phyloP scores from a whole-genome alignment of 2,797 vertebrate species.

The Crax fasciolata region DNA sequence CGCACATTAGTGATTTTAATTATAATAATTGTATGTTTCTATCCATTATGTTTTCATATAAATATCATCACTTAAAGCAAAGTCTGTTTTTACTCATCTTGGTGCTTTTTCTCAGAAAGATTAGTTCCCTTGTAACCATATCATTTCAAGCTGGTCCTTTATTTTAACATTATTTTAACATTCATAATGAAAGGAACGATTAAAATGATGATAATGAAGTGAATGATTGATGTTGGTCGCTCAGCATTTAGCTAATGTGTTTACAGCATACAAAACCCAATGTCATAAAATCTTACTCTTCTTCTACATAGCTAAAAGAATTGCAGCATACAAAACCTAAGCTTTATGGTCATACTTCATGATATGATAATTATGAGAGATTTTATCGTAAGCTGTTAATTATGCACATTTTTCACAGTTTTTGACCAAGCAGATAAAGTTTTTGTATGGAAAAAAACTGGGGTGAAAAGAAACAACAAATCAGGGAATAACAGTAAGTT shows the following conservation, averaged over 20 bases:
- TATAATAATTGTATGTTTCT: neutral
- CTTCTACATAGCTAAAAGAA: neutral
- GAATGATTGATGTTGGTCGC: neutral
- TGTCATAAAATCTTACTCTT: neutral
- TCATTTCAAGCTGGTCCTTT: neutral
- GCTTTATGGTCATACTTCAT: neutral
- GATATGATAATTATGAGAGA: neutral
- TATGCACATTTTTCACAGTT: neutral
- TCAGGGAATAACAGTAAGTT: neutral
- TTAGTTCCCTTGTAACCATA: neutral
- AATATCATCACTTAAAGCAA: neutral
- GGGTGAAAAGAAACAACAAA: neutral
- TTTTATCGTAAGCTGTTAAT: neutral
- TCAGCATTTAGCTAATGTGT: neutral
- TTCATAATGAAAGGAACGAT: constrained; percentile 46
- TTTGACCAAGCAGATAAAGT: neutral
- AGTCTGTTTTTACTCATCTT: neutral
- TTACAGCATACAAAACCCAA: neutral
- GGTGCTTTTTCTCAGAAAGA: neutral
- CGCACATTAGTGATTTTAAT: neutral
- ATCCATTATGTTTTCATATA: neutral
- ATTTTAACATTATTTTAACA: neutral
- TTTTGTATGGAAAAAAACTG: neutral
- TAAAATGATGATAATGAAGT: neutral
- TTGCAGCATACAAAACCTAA: neutral